Percentiles rank a stretch among this genome's conserved stretches.
Conservation (phyloP, 2,797 vertebrate genomes). For the Rhinichthys osculus region DNA sequence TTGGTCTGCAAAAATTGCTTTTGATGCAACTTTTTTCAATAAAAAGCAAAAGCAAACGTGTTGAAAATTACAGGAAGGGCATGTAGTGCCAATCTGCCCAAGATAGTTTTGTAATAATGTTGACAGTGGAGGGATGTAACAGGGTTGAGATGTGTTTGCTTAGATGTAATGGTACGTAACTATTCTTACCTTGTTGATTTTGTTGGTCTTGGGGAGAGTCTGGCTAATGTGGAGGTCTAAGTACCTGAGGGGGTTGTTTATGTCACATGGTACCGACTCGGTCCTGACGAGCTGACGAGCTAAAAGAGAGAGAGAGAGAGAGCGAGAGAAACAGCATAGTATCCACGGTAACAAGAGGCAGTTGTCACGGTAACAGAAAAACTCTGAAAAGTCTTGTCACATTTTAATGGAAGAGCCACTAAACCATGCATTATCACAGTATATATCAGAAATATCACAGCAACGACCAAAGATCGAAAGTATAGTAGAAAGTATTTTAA, state of each 20-base stretch:
- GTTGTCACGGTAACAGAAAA: constrained; percentile 63
- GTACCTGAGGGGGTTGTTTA: constrained; percentile 98
- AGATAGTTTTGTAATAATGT: constrained; percentile 18
- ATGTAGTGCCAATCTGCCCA: neutral
- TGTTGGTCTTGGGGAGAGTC: constrained; percentile 99
- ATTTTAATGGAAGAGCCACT: constrained; percentile 44
- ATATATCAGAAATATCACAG: neutral
- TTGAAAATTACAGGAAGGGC: constrained; percentile 13
- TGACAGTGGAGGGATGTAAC: constrained; percentile 7
- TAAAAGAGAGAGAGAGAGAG: constrained; percentile 64
- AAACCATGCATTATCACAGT: constrained; percentile 46
- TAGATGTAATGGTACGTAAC: neutral
- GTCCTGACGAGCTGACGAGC: constrained; percentile 94
- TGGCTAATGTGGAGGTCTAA: constrained; percentile 98
- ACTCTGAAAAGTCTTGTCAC: constrained; percentile 52
- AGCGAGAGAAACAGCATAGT: constrained; percentile 61
- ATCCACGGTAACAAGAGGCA: constrained; percentile 62
- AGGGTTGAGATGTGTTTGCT: constrained; percentile 12
- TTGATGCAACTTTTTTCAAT: neutral
- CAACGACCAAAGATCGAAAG: neutral
- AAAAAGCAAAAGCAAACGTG: constrained; percentile 3
- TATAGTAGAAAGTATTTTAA: neutral
- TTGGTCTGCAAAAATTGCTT: neutral
- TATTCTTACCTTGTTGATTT: constrained; percentile 94
- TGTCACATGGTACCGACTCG: constrained; percentile 98